Conservation (phyloP, 2,797 vertebrate genomes). For the Mustela erminea region DNA sequence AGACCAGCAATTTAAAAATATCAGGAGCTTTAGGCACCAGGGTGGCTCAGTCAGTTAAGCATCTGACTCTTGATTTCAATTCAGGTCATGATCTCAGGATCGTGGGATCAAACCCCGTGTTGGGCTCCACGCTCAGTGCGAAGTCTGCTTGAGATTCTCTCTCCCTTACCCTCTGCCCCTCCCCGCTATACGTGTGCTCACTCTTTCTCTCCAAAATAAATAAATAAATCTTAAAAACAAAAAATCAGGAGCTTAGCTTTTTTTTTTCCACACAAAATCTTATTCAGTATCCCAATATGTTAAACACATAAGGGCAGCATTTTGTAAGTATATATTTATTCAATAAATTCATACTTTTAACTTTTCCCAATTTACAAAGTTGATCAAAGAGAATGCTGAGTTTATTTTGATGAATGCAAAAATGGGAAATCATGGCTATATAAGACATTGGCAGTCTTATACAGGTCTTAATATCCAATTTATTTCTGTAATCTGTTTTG, state of each 20-base stretch:
- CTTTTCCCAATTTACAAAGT: not conserved
- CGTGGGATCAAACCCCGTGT: too few relatives aligned
- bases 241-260: not conserved
- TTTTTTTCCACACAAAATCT: slow-evolving; percentile 46
- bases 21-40: not conserved
- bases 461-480: not conserved
- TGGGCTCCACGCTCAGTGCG: too few relatives aligned
- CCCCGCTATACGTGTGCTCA: fast-evolving
- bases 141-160: not conserved
- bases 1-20: not conserved
- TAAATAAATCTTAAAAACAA: not conserved
- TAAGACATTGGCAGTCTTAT: not conserved
- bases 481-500: slow-evolving; percentile 67
- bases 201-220: not conserved
- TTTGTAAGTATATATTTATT: not conserved
- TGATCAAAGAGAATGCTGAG: not conserved
- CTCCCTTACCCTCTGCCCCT: not conserved
- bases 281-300: not conserved
- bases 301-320: not conserved
- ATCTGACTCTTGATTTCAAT: not conserved
- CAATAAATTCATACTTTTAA: not conserved
- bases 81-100: not conserved
- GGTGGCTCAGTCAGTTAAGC: not conserved
- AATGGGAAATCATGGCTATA: not conserved
- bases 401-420: slow-evolving; percentile 22